A percentile compares a stretch with the other conserved stretches of the same genome.
phyloP scores from a whole-genome alignment of 2,888 invertebrate species.

The Cantharis nigra region DNA sequence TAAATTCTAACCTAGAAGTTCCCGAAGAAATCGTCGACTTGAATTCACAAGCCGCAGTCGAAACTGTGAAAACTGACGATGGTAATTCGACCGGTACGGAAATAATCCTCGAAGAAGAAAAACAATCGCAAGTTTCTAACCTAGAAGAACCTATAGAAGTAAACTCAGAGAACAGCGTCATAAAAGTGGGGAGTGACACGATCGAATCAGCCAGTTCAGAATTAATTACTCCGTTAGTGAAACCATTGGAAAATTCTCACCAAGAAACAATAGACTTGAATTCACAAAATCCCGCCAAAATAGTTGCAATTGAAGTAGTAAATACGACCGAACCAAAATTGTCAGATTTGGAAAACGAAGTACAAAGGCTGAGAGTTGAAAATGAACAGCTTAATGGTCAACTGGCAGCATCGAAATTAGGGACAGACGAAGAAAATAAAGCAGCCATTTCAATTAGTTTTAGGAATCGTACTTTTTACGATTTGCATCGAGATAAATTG shows the following conservation, averaged over 20 bases:
- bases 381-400: slow-evolving; percentile 15
- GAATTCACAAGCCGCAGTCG: background rate
- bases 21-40: background rate
- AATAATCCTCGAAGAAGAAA: background rate
- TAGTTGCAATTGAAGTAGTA: background rate
- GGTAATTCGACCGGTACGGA: background rate
- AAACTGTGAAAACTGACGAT: background rate
- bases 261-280: background rate
- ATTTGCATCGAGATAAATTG: slow-evolving; percentile 57
- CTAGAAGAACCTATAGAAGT: background rate
- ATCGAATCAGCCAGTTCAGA: background rate
- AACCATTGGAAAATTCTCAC: background rate
- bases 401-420: background rate
- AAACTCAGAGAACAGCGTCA: background rate
- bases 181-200: background rate
- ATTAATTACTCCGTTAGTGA: background rate
- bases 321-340: slow-evolving; percentile 3
- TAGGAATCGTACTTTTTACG: slow-evolving; percentile 55
- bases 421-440: background rate
- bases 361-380: slow-evolving; percentile 20
- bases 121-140: background rate
- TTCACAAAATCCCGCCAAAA: background rate
- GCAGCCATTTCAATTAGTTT: slow-evolving; percentile 57
- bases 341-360: slow-evolving; percentile 23
- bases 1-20: background rate